Evolutionary conservation across 1,140 invertebrate species (phyloP).

Genomic region (Charaxes varanes): DNA sequence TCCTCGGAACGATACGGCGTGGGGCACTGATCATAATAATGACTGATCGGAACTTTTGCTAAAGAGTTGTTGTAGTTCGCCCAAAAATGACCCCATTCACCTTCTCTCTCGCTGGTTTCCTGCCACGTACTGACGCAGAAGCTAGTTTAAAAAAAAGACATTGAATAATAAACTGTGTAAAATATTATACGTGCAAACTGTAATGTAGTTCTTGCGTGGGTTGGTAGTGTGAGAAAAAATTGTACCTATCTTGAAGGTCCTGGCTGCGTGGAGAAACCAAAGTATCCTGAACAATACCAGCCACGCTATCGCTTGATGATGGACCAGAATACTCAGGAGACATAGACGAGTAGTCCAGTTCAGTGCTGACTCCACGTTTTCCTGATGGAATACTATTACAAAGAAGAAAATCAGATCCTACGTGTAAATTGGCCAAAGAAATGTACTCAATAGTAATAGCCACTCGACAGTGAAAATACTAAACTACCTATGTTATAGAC

Average conservation of each 20-base stretch:
- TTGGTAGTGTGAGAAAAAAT: not conserved
- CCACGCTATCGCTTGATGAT: slow-evolving; percentile 38
- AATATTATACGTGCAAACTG: too few species aligned
- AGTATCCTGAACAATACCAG: slow-evolving; percentile 21
- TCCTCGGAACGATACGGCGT: slow-evolving; percentile 56
- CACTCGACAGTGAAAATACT: too few species aligned
- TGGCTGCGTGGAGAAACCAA: slow-evolving; percentile 31
- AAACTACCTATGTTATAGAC: too few species aligned
- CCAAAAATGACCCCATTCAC: slow-evolving; percentile 60
- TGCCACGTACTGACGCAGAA: slow-evolving; percentile 45
- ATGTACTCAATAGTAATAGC: too few species aligned
- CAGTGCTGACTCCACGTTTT: slow-evolving; percentile 31
- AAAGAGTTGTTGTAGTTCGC: slow-evolving; percentile 56
- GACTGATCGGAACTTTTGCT: slow-evolving; percentile 31
- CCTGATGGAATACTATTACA: not conserved
- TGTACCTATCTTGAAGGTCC: slow-evolving; percentile 40
- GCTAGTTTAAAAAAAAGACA: too few species aligned
- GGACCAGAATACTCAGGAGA: slow-evolving; percentile 48
- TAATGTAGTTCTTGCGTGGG: not conserved
- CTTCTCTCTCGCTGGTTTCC: slow-evolving; percentile 32
- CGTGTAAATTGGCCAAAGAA: too few species aligned
- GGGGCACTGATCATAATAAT: slow-evolving; percentile 59
- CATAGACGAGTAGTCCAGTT: slow-evolving; percentile 49
- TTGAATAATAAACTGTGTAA: too few species aligned
- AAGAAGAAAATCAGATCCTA: too few species aligned